Percentiles rank a stretch among this genome's conserved stretches.
These are phyloP conservation scores for Paragorgia papillata DNA, from an alignment of 92 coral and sea anemone species.

Conservation along the genomic window DNA sequence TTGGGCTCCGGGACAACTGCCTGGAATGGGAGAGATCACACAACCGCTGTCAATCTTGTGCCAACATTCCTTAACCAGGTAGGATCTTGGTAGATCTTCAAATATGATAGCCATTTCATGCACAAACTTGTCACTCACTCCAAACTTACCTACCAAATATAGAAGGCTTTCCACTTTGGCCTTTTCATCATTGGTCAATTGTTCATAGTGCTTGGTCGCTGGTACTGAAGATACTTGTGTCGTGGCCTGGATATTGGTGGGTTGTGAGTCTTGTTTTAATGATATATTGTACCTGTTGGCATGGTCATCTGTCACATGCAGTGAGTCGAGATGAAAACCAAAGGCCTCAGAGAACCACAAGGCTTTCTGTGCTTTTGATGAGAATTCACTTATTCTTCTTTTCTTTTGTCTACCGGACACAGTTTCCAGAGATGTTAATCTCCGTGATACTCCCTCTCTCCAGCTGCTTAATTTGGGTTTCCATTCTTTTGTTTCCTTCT, in stretches of 20 bases:
- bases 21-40: slow-evolving; percentile 6
- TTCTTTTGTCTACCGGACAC: neutral
- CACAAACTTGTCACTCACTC: slow-evolving; percentile 6
- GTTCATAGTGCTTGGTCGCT: neutral
- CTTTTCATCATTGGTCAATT: slow-evolving; percentile 18
- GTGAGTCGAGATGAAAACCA: neutral
- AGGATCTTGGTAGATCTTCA: slow-evolving; percentile 10
- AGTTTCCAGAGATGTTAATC: neutral
- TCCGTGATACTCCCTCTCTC: neutral
- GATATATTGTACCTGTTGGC: slow-evolving; percentile 11
- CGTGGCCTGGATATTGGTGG: neutral
- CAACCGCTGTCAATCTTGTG: neutral
- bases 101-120: slow-evolving; percentile 11
- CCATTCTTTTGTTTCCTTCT: neutral
- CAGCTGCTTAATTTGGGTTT: neutral
- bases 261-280: neutral
- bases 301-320: neutral
- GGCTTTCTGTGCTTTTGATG: neutral
- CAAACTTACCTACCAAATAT: slow-evolving; percentile 10
- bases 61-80: slow-evolving; percentile 17
- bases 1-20: slow-evolving; percentile 18
- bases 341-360: slow-evolving; percentile 19
- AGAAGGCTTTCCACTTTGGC: slow-evolving; percentile 9
- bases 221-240: neutral
- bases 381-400: neutral